Evolutionary conservation across 1,140 invertebrate species (phyloP).

Genomic region (Formica selysi): DNA sequence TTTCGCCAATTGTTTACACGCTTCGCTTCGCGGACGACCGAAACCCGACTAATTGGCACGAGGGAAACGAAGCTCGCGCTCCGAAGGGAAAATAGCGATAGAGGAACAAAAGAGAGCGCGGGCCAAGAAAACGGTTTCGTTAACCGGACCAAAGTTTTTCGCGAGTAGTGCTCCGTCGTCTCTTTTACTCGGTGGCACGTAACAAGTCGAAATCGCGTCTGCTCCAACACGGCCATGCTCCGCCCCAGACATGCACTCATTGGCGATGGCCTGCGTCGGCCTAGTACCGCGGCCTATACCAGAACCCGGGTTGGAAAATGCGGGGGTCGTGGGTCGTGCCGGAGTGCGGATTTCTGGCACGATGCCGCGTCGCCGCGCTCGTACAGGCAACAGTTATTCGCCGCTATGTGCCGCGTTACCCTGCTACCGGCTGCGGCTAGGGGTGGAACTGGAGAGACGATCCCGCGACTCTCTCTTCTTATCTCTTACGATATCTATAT

Average conservation of each 20-base stretch:
- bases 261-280: constrained; percentile 84
- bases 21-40: constrained; percentile 10
- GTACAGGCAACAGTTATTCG: constrained; percentile 81
- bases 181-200: constrained; percentile 40
- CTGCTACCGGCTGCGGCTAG: constrained; percentile 62
- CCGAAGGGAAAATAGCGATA: not conserved
- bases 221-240: constrained; percentile 79
- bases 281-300: constrained; percentile 85
- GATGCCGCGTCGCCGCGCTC: constrained; percentile 84
- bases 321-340: constrained; percentile 77
- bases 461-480: constrained; percentile 46
- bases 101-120: constrained; percentile 24
- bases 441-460: constrained; percentile 62
- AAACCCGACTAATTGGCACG: constrained; percentile 49
- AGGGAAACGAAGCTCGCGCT: not conserved
- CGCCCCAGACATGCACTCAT: constrained; percentile 85
- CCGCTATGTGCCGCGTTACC: constrained; percentile 65
- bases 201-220: constrained; percentile 79
- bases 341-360: constrained; percentile 79
- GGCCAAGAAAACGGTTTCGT: not conserved
- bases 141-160: constrained; percentile 37
- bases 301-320: constrained; percentile 80
- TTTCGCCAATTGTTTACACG: constrained; percentile 17
- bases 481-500: not conserved
- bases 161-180: constrained; percentile 45